These are phyloP conservation scores for Aphelinus certus DNA, from an alignment of 1,140 invertebrate genomes.

Conservation along the genomic window DNA sequence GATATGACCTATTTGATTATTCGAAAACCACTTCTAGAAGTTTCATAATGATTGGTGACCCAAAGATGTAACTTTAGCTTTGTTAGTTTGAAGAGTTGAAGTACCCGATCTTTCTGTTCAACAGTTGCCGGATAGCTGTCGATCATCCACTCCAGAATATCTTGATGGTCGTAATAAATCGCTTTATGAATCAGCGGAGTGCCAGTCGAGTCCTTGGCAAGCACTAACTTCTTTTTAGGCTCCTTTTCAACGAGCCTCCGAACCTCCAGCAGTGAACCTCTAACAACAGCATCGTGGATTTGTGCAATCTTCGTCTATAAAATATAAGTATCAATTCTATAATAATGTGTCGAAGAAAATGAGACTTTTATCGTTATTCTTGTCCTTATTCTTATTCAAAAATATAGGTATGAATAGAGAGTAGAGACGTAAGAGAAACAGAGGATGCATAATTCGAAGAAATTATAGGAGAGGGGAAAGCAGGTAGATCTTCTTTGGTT, in stretches of 20 bases:
- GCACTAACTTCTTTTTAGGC: slow-evolving; percentile 72
- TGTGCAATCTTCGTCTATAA: slow-evolving; percentile 72
- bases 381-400: no score
- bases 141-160: slow-evolving; percentile 79
- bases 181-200: slow-evolving; percentile 82
- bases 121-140: slow-evolving; percentile 78
- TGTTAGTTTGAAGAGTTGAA: no score
- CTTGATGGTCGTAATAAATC: slow-evolving; percentile 77
- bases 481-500: no score
- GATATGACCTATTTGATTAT: no score
- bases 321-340: background rate
- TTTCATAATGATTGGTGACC: no score
- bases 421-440: no score
- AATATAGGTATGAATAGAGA: no score
- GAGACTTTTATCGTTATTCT: background rate
- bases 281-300: slow-evolving; percentile 76
- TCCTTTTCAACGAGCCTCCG: slow-evolving; percentile 67
- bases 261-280: slow-evolving; percentile 74
- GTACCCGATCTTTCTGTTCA: slow-evolving; percentile 80
- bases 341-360: background rate
- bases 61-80: no score
- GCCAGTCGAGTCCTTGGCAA: slow-evolving; percentile 79
- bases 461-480: no score
- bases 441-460: no score
- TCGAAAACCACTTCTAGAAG: no score